phyloP scores from a whole-genome alignment of 92 coral and sea anemone genomes.

The Phenganax stokvisi region DNA sequence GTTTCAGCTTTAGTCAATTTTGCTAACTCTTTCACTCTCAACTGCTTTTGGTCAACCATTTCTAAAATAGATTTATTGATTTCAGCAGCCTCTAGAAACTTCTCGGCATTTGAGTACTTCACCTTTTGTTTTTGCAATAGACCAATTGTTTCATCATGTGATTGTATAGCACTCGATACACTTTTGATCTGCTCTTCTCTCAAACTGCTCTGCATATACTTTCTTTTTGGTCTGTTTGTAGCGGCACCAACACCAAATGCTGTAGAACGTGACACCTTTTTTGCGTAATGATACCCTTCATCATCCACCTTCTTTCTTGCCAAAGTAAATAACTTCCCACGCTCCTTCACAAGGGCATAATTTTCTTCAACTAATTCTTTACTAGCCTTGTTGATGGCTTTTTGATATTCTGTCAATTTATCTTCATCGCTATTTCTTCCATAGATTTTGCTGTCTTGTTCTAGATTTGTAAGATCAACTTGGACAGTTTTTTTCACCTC shows the following conservation, averaged over 20 bases:
- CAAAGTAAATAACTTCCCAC: constrained; percentile 12
- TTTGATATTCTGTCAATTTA: constrained; percentile 13
- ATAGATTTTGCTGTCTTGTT: constrained; percentile 14
- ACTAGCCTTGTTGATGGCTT: constrained; percentile 29
- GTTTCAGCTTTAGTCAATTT: constrained; percentile 33
- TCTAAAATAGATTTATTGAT: constrained; percentile 41
- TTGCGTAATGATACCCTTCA: constrained; percentile 35
- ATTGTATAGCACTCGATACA: constrained; percentile 30
- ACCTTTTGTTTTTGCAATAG: constrained; percentile 46
- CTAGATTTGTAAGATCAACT: constrained; percentile 9
- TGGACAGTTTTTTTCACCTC: background rate
- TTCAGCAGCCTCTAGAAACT: constrained; percentile 49
- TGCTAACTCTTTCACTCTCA: constrained; percentile 14
- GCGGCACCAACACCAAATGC: constrained; percentile 1
- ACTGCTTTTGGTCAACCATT: constrained; percentile 32
- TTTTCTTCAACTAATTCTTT: constrained; percentile 13
- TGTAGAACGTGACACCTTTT: constrained; percentile 19
- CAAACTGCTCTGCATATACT: constrained; percentile 36
- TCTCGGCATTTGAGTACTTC: constrained; percentile 42
- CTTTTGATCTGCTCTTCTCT: constrained; percentile 26
- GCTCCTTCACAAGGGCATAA: background rate
- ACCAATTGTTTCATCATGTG: constrained; percentile 37
- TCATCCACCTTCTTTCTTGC: constrained; percentile 32
- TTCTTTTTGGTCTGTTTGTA: constrained; percentile 19
- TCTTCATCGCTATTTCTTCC: constrained; percentile 6